Evolutionary conservation across 2,113 vertebrate species (phyloP).

Genomic region (Anguilla japonica): DNA sequence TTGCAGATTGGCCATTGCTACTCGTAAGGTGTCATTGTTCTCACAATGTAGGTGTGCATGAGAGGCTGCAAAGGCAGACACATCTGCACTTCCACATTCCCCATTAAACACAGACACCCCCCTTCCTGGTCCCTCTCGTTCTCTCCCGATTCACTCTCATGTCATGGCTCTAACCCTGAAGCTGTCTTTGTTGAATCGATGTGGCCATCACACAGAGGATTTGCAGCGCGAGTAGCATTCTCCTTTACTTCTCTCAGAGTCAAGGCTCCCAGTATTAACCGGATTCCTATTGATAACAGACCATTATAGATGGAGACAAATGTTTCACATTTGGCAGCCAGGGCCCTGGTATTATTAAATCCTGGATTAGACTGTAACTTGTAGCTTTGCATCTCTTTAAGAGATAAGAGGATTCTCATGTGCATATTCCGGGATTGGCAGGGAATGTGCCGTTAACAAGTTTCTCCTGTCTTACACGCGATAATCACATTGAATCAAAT

Average conservation of each 20-base stretch:
- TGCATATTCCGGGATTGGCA: neutral
- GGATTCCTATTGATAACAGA: constrained; percentile 3
- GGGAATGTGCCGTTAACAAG: neutral
- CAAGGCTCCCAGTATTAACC: neutral
- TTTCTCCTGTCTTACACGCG: neutral
- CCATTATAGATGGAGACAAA: constrained; percentile 1
- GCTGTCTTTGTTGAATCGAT: neutral
- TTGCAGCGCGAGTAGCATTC: neutral
- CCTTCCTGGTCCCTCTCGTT: neutral
- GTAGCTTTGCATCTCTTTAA: constrained; percentile 11
- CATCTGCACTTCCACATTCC: neutral
- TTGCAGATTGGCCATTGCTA: neutral
- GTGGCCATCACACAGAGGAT: neutral
- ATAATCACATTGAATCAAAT: neutral
- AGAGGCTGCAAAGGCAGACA: neutral
- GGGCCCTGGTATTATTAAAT: neutral
- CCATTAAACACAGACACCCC: neutral
- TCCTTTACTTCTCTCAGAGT: neutral
- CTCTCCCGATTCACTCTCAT: neutral
- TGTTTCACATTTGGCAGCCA: neutral
- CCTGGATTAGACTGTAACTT: constrained; percentile 7
- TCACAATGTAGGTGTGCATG: neutral
- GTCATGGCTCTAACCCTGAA: neutral
- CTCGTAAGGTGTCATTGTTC: neutral
- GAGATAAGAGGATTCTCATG: neutral